These are phyloP conservation scores for Watsonalla cultraria DNA, from an alignment of 2,888 invertebrate species.

Conservation along the genomic window DNA sequence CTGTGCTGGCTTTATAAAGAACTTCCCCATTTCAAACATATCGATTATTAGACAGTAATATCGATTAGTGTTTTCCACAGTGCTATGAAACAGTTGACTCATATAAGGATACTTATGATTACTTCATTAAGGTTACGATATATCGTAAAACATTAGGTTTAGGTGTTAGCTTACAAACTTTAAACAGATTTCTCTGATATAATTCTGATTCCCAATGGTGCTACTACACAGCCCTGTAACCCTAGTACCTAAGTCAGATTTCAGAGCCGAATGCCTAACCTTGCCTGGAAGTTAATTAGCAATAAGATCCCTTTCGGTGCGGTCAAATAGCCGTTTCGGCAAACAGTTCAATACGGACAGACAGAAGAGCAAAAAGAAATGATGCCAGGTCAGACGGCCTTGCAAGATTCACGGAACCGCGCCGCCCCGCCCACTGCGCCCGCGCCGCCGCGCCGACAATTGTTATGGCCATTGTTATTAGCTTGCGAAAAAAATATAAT, in stretches of 20 bases:
- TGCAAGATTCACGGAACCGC: conserved; percentile 54
- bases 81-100: too few relatives aligned
- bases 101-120: too few relatives aligned
- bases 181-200: too few relatives aligned
- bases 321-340: background rate
- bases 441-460: conserved; percentile 9
- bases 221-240: too few relatives aligned
- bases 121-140: too few relatives aligned
- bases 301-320: background rate
- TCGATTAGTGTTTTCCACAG: too few relatives aligned
- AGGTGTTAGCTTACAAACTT: too few relatives aligned
- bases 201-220: too few relatives aligned
- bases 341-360: background rate
- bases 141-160: too few relatives aligned
- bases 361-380: conserved; percentile 25
- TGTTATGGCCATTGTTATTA: background rate
- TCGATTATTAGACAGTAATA: too few relatives aligned
- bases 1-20: background rate
- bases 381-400: conserved; percentile 59
- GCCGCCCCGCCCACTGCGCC: conserved; percentile 36
- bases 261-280: background rate
- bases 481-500: background rate
- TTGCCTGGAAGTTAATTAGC: background rate
- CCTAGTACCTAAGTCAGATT: too few relatives aligned
- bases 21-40: background rate